These are phyloP conservation scores for Drosophila littoralis DNA, from an alignment of 1,140 invertebrate species.

Conservation along the genomic window DNA sequence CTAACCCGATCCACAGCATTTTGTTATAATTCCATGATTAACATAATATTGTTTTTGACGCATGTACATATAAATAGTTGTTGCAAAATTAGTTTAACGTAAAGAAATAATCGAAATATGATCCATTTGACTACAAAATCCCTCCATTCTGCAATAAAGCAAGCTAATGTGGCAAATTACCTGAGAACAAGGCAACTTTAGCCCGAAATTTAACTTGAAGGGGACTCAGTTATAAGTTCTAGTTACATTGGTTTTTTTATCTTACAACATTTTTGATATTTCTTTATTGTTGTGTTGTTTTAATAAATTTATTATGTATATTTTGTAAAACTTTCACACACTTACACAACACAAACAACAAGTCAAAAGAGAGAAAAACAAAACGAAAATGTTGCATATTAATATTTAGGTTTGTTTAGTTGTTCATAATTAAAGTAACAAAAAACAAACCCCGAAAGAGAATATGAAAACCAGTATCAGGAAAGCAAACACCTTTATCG, in stretches of 20 bases:
- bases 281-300: conserved; percentile 53
- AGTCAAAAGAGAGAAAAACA: conserved; percentile 41
- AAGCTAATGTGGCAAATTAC: neutral
- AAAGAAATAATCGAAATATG: conserved; percentile 10
- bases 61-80: conserved; percentile 59
- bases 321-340: conserved; percentile 42
- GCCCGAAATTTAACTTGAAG: conserved; percentile 43
- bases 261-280: conserved; percentile 38
- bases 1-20: conserved; percentile 16
- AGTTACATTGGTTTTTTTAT: conserved; percentile 25
- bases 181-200: neutral
- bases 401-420: conserved; percentile 24
- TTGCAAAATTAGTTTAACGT: conserved; percentile 58
- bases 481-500: conserved; percentile 72
- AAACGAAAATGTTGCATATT: conserved; percentile 39
- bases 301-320: conserved; percentile 56
- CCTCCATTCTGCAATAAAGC: neutral
- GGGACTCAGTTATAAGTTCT: conserved; percentile 18
- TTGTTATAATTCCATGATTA: conserved; percentile 34
- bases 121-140: neutral
- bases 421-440: conserved; percentile 26
- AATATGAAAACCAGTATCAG: conserved; percentile 28
- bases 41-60: conserved; percentile 47
- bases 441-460: conserved; percentile 16
- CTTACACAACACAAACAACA: conserved; percentile 66